Evolutionary conservation across 2,113 vertebrate genomes (phyloP), one percentile per base, ranked within the genome.

Genomic region (Zootoca vivipara): DNA sequence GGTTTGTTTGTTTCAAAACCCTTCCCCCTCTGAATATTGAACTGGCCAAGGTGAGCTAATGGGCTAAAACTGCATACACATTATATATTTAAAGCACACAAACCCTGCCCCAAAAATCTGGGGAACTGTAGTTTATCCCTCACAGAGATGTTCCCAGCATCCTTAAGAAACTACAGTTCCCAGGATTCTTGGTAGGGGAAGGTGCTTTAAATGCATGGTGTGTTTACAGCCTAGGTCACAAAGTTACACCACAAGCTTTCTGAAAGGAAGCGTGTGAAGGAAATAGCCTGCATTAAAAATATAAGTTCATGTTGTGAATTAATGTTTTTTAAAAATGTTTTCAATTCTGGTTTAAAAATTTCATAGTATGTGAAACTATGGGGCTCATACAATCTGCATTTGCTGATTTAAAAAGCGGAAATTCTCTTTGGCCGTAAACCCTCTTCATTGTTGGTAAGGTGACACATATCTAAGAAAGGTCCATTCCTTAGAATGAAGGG

Each of bases 401-500:
- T 8, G 13, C 69, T 91, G 72, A 88, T 91, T 90, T 87, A 84
- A 94, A 91, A 80, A 26, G 9, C 42, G 38, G 89, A 90, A 81
- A 46, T 58, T 86, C 78, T 86, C 89, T 92, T 85, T 87, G 64
- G 77, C 87, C 10, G 67, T 38, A 22, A 90, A 87, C 30, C 2
- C 75, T 85, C 91, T 69, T 3, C 46, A 4, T 92, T 95, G 83
- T 33, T 93, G 93, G 28, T 30, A 26, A 22, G 16, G 95, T 95
- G 91, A 93, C 91, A 94, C 87, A 89, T 92, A 91, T 92, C 52
- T 67, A 77, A 92, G 88, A 93, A 93, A 94, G 94, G 92, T 75
- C 80, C 93, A 95, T 96, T 97, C 95, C 94, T 96, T 95, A 95
- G 96, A 97, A 97, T 96, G 95, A 96, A 96, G 95, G 94, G 94